A percentile compares a stretch with the other conserved stretches of the same genome.
Conservation (phyloP, 2,888 invertebrate species). For the Cecidostiba fungosa region DNA sequence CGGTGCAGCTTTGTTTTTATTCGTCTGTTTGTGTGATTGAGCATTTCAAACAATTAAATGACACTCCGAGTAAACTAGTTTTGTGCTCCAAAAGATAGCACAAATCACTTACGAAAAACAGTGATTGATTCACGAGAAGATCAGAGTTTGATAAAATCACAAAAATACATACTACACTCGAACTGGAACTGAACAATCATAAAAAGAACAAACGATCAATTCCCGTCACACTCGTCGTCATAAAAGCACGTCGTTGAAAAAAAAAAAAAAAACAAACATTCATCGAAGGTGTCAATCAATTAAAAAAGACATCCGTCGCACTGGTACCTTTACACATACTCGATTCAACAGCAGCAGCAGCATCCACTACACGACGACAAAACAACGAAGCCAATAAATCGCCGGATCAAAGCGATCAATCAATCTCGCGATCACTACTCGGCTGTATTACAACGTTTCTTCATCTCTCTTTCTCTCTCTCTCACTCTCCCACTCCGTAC, state of each 20-base stretch:
- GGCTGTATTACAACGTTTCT: constrained; percentile 13
- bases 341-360: neutral
- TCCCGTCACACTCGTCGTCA: neutral
- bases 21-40: too few relatives aligned
- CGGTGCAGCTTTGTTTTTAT: too few relatives aligned
- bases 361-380: neutral
- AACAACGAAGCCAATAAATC: constrained; percentile 27
- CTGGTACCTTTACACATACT: neutral
- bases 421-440: constrained; percentile 1
- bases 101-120: too few relatives aligned
- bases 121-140: too few relatives aligned
- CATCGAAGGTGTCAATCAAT: constrained; percentile 5
- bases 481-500: neutral
- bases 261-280: neutral
- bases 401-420: constrained; percentile 21
- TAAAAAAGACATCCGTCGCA: constrained; percentile 10
- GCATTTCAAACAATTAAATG: too few relatives aligned
- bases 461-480: neutral
- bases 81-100: too few relatives aligned
- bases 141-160: too few relatives aligned
- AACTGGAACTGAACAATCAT: neutral
- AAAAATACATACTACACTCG: neutral
- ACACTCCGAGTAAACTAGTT: too few relatives aligned
- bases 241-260: neutral
- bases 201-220: neutral